Evolutionary conservation across 2,113 vertebrate genomes (phyloP).

Genomic region (Paedocypris sp.): DNA sequence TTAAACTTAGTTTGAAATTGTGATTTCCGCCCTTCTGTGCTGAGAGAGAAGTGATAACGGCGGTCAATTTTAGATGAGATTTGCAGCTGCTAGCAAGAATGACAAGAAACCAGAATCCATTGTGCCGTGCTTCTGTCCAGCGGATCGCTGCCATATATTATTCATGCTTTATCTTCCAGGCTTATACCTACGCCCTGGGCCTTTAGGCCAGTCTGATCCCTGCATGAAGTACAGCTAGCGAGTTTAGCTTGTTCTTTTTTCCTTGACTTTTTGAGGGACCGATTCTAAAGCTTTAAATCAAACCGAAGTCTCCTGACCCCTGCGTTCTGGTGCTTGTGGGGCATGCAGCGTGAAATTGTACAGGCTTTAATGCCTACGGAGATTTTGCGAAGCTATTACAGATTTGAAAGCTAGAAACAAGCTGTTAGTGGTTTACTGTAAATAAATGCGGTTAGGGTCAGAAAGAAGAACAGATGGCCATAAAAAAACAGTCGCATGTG

Average conservation of each 20-base stretch:
- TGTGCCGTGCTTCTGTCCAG: not conserved
- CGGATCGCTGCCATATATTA: not conserved
- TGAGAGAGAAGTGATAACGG: not conserved
- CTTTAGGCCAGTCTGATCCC: not conserved
- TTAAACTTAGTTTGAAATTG: not conserved
- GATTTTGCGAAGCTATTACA: not conserved
- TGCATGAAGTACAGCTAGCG: not conserved
- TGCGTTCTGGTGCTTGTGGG: conserved; percentile 9
- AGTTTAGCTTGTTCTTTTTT: not conserved
- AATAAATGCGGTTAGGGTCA: conserved; percentile 2
- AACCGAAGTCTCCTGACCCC: not conserved
- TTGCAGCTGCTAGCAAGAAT: not conserved
- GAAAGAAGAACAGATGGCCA: not conserved
- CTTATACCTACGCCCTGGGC: not conserved
- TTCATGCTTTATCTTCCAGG: conserved; percentile 3
- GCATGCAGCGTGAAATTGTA: conserved; percentile 12
- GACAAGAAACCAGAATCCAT: not conserved
- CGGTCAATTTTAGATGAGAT: conserved; percentile 1
- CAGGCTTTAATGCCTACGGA: conserved; percentile 9
- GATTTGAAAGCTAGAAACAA: conserved; percentile 6
- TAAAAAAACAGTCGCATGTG: conserved; percentile 3
- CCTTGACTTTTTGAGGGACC: not conserved
- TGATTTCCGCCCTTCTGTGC: not conserved
- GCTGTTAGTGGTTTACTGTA: conserved; percentile 15
- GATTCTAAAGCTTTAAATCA: conserved; percentile 5